Evolutionary conservation across 1,140 invertebrate genomes (phyloP).

Genomic region (Brachionus asplanchnoidis): DNA sequence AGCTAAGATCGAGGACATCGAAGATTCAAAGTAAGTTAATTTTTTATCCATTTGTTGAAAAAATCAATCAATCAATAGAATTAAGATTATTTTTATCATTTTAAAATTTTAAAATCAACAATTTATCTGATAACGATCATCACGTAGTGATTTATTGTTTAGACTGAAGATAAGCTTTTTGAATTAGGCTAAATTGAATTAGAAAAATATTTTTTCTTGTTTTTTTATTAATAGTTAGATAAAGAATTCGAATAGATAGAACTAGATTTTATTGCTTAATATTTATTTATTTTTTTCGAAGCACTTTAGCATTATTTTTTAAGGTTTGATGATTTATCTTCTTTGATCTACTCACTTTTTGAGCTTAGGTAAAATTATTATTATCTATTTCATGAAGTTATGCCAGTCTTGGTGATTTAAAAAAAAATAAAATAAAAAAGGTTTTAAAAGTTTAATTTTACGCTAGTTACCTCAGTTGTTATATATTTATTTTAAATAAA

Average conservation of each 20-base stretch:
- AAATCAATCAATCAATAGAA: background rate
- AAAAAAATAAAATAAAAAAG: too few relatives aligned
- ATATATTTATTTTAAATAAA: too few relatives aligned
- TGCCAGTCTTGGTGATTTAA: too few relatives aligned
- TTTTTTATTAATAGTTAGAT: background rate
- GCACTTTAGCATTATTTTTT: too few relatives aligned
- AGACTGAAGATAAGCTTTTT: background rate
- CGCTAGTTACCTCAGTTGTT: too few relatives aligned
- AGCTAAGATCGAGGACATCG: slow-evolving; percentile 39
- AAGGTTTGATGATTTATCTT: too few relatives aligned
- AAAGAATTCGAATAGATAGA: background rate
- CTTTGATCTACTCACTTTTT: too few relatives aligned
- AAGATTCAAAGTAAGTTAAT: slow-evolving; percentile 37
- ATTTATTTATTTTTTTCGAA: background rate
- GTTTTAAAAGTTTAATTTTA: too few relatives aligned
- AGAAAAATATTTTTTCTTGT: background rate
- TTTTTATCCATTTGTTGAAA: background rate
- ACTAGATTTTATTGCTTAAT: background rate
- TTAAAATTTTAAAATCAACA: background rate
- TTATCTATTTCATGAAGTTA: background rate
- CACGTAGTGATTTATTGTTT: background rate
- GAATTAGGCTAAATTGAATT: background rate
- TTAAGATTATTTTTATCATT: background rate
- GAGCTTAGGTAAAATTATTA: too few relatives aligned
- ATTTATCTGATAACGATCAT: background rate